Percentiles rank a stretch among this genome's conserved stretches.
Conservation (phyloP, 2,113 vertebrate genomes). For the Nothoprocta pentlandii region DNA sequence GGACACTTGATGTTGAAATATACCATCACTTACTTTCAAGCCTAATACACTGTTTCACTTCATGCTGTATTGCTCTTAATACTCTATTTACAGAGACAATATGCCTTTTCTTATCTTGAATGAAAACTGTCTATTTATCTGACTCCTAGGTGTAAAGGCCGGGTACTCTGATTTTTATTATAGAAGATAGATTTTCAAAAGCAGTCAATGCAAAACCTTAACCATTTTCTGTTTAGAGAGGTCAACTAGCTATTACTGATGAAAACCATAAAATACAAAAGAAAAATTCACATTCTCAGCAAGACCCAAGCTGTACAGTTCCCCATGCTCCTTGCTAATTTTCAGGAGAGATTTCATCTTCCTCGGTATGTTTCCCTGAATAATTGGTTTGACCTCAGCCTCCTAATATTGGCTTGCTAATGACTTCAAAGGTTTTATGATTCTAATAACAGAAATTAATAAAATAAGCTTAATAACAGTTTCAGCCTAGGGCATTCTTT, state of each 20-base stretch:
- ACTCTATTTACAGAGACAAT: background rate
- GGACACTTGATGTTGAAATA: constrained; percentile 11
- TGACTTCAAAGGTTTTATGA: constrained; percentile 4
- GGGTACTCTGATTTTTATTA: background rate
- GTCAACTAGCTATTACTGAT: background rate
- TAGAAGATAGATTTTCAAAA: background rate
- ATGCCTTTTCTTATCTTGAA: background rate
- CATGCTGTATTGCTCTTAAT: constrained; percentile 10
- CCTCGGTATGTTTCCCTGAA: background rate
- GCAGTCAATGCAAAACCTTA: background rate
- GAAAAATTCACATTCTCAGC: background rate
- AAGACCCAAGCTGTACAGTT: background rate
- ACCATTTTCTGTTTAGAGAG: background rate
- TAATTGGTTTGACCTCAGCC: background rate
- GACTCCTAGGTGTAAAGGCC: background rate
- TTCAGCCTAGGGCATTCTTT: constrained; percentile 3
- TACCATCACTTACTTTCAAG: background rate
- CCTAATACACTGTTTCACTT: background rate
- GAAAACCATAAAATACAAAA: background rate
- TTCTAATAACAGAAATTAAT: constrained; percentile 40
- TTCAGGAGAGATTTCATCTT: background rate
- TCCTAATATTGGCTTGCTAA: background rate
- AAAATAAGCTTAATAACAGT: background rate
- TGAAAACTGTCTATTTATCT: constrained; percentile 7
- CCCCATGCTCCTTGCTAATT: background rate